phyloP scores from a whole-genome alignment of 2,888 invertebrate species.

The Amiota communis region DNA sequence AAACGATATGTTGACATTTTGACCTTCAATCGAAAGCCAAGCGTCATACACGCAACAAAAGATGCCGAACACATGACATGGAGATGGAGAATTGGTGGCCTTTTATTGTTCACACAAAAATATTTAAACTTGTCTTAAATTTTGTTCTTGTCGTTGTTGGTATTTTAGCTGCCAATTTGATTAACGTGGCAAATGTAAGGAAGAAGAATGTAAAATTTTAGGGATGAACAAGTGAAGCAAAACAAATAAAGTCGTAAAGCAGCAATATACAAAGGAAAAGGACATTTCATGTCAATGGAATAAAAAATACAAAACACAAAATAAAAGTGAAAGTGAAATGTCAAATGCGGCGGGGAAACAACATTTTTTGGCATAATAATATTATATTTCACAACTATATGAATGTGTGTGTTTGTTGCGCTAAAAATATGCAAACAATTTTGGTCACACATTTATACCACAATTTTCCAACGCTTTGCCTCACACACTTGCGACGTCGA shows the following conservation, averaged over 20 bases:
- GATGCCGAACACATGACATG: not conserved
- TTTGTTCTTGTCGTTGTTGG: too few relatives aligned
- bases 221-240: not conserved
- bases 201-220: not conserved
- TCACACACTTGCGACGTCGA: too few relatives aligned
- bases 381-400: not conserved
- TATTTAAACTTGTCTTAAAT: too few relatives aligned
- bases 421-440: conserved; percentile 47
- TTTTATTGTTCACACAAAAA: not conserved
- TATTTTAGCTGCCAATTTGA: too few relatives aligned
- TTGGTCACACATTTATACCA: conserved; percentile 24
- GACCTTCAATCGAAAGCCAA: not conserved
- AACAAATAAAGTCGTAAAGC: conserved; percentile 12
- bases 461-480: not conserved
- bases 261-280: too few relatives aligned
- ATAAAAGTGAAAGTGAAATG: too few relatives aligned
- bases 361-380: too few relatives aligned
- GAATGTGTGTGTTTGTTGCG: conserved; percentile 15
- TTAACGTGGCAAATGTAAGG: not conserved
- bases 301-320: too few relatives aligned
- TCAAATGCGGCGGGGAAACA: too few relatives aligned
- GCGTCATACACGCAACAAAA: too few relatives aligned
- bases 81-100: not conserved
- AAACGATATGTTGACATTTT: conserved; percentile 1
- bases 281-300: too few relatives aligned